Percentiles rank a stretch among this genome's conserved stretches.
Conservation (phyloP, 2,888 invertebrate genomes). For the Neuroscelio doddi region DNA sequence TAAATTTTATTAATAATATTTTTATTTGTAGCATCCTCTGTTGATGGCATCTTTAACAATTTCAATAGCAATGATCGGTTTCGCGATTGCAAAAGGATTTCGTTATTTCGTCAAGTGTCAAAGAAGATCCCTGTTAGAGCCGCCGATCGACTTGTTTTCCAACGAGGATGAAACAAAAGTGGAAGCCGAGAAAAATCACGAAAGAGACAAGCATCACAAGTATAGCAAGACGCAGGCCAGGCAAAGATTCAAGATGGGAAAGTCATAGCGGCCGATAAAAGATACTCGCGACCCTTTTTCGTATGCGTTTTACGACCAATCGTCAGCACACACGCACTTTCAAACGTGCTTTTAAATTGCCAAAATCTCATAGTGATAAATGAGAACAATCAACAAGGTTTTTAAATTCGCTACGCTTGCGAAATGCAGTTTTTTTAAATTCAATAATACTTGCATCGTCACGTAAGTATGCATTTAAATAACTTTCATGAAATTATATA, state of each 20-base stretch:
- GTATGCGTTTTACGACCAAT: slow-evolving; percentile 19
- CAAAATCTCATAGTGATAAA: slow-evolving; percentile 17
- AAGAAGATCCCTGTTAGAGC: slow-evolving; percentile 74
- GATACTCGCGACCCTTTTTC: not conserved
- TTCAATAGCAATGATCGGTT: slow-evolving; percentile 79
- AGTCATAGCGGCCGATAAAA: slow-evolving; percentile 72
- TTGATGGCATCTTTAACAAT: slow-evolving; percentile 82
- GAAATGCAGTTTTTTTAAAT: too few species aligned
- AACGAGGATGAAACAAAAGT: slow-evolving; percentile 54
- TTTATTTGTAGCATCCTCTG: slow-evolving; percentile 78
- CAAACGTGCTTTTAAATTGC: slow-evolving; percentile 14
- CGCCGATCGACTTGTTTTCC: slow-evolving; percentile 73
- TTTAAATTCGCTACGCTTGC: too few species aligned
- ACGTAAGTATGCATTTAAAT: too few species aligned
- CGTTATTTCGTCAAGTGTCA: slow-evolving; percentile 75
- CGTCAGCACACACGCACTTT: slow-evolving; percentile 12
- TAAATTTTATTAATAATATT: slow-evolving; percentile 8
- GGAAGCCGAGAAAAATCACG: slow-evolving; percentile 53
- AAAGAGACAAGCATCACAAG: slow-evolving; percentile 69
- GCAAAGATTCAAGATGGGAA: slow-evolving; percentile 83
- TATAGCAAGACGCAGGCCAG: slow-evolving; percentile 85
- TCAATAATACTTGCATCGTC: too few species aligned
- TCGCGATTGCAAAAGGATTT: slow-evolving; percentile 77
- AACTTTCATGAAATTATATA: too few species aligned
- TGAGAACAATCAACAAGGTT: too few species aligned